Conservation (phyloP, 2,113 vertebrate species). For the Scatophagus argus region DNA sequence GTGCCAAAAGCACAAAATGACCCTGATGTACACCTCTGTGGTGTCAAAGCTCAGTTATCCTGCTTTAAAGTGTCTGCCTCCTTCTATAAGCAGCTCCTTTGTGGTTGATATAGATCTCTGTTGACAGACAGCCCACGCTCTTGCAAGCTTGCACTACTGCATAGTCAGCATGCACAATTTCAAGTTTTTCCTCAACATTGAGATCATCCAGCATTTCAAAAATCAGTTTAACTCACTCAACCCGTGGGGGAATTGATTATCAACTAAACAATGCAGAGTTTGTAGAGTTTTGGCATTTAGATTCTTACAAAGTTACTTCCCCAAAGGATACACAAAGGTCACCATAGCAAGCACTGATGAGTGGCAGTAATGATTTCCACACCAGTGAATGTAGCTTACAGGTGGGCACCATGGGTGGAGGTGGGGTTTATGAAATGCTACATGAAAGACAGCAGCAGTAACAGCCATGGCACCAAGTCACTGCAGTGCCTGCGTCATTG, state of each 20-base stretch:
- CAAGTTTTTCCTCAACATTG: background rate
- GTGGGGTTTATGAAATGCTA: background rate
- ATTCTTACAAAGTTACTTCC: no score
- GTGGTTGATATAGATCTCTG: constrained; percentile 22
- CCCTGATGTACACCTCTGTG: background rate
- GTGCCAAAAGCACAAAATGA: background rate
- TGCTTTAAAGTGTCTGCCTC: background rate
- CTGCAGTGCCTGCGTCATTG: no score
- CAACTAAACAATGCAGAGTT: background rate
- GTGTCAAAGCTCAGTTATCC: background rate
- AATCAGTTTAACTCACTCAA: background rate
- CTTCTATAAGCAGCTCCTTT: background rate
- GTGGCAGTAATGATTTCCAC: no score
- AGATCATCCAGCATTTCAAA: background rate
- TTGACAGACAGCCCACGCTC: background rate
- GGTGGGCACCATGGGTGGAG: background rate
- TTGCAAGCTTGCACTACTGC: background rate
- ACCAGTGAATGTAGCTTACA: background rate
- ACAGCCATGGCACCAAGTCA: no score
- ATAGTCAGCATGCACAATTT: background rate
- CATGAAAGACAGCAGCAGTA: no score
- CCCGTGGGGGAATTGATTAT: background rate
- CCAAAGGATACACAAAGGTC: no score
- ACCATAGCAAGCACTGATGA: no score
- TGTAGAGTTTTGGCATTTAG: background rate